Percentiles rank a stretch among this genome's conserved stretches.
These are phyloP conservation scores for Drosophila leontia DNA, from an alignment of 1,140 invertebrate genomes.

Conservation along the genomic window DNA sequence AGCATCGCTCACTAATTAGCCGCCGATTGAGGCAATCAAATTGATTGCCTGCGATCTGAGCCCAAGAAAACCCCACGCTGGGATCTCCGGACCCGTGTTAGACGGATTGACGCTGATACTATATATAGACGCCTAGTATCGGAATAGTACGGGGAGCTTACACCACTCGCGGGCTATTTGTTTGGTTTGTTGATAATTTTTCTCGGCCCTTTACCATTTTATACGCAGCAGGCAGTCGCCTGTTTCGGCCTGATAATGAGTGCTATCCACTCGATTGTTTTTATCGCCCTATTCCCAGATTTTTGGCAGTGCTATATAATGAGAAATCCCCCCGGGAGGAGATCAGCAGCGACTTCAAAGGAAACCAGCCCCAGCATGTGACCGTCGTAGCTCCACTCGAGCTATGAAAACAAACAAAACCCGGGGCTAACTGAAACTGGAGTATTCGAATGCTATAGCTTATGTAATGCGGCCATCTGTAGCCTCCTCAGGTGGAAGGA, in stretches of 20 bases:
- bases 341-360: constrained; percentile 66
- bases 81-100: constrained; percentile 47
- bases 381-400: constrained; percentile 42
- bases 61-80: constrained; percentile 55
- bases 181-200: constrained; percentile 76
- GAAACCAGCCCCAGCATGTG: constrained; percentile 63
- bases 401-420: constrained; percentile 59
- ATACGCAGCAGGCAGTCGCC: constrained; percentile 63
- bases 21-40: constrained; percentile 81
- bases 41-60: constrained; percentile 63
- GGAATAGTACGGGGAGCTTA: constrained; percentile 41
- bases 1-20: constrained; percentile 73
- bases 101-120: constrained; percentile 71
- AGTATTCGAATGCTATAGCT: constrained; percentile 33
- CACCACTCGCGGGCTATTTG: constrained; percentile 38
- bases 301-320: constrained; percentile 52
- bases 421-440: constrained; percentile 24
- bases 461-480: constrained; percentile 51
- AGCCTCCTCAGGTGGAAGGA: constrained; percentile 13
- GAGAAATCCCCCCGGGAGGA: constrained; percentile 53
- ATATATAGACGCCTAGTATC: constrained; percentile 61
- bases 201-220: constrained; percentile 72
- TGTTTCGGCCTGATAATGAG: constrained; percentile 72
- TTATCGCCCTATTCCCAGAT: constrained; percentile 19
- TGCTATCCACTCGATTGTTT: constrained; percentile 64